Base-by-base conservation (phyloP, 37 sponge, comb jelly and placozoan genomes). In the Spongilla lacustris region DNA sequence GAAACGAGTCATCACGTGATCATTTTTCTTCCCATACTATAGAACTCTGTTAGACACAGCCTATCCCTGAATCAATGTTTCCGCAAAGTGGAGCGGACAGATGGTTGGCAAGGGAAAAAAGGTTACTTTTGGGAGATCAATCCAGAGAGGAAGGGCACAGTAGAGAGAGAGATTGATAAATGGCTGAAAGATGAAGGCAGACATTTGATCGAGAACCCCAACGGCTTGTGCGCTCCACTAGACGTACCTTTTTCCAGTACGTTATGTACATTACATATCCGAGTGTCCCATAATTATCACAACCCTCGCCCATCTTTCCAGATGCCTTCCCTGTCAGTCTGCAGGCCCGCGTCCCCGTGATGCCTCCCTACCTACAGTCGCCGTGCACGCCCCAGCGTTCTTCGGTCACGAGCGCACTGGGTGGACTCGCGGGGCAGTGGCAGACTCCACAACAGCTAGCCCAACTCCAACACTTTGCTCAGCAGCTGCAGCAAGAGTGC, bases 41-140 rank as follows among this genome's bases (percentile, higher is more conserved):
- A 93, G 94, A 94, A 94, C 46, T 94, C 94, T 3, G 77, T 94
- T 25, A 67, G 94, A 68, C 94, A 94, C 75, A 94, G 87, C 70
- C 83, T 94, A 2, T 94, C 94, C 3, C 84, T 94, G 36, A 90
- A 94, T 58, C 80, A 80, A 81, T 46, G 80, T 1, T 94, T 94
- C 68, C 28, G 79, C 19, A 94, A 94, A 67, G 83, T 88, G 41
- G 79, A 76, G 27, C 84, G 78, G 29, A 4, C 79, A 3, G 86
- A 86, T 26, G 80, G 91, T 21, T 73, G 74, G 83, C 68, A 71
- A 49, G 82, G 84, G 31, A 92, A 84, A 84, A 88, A 88, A 50
- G 89, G 89, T 0, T 81, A 48, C 73, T 77, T 70, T 35, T 88
- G 93, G 89, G 86, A 71, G 66, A 48, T 89, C 19, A 38, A 27